Evolutionary conservation across 2,888 invertebrate species (phyloP).

Genomic region (Cephus pygmeus): DNA sequence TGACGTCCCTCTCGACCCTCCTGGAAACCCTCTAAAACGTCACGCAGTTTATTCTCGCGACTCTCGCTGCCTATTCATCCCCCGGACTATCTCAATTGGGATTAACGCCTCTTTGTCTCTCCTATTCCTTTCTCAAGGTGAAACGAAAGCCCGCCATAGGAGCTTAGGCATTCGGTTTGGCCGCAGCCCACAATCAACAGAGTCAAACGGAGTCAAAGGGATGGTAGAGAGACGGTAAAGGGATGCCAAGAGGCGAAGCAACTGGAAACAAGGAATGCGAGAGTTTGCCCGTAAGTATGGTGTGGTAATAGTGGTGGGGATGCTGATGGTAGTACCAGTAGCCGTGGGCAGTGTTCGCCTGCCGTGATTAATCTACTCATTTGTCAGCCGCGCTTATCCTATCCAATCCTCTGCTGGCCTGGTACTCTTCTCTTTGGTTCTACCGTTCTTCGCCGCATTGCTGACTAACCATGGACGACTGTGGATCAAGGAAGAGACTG

Average conservation of each 20-base stretch:
- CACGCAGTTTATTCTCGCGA: not conserved
- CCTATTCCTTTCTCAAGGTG: not conserved
- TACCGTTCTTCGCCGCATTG: not conserved
- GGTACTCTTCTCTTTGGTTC: slow-evolving; percentile 17
- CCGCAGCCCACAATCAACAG: not conserved
- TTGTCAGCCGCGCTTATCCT: slow-evolving; percentile 47
- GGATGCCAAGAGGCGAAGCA: not conserved
- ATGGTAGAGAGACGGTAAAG: slow-evolving; percentile 13
- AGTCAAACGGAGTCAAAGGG: slow-evolving; percentile 5
- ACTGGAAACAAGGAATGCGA: slow-evolving; percentile 20
- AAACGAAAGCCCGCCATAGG: not conserved
- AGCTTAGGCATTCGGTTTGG: not conserved
- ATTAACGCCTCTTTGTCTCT: not conserved
- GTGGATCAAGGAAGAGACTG: not conserved
- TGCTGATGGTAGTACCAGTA: slow-evolving; percentile 29
- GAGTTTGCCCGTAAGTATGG: slow-evolving; percentile 11
- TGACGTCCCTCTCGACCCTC: not conserved
- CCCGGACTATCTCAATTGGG: not conserved
- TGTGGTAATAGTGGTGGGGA: slow-evolving; percentile 12
- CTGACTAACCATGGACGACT: not conserved
- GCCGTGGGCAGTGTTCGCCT: slow-evolving; percentile 31
- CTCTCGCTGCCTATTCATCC: not conserved
- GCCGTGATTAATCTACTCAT: slow-evolving; percentile 51
- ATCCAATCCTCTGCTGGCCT: slow-evolving; percentile 25
- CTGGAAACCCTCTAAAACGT: not conserved